Base-by-base conservation (phyloP, 92 coral and sea anemone species). In the Siderastrea radians region DNA sequence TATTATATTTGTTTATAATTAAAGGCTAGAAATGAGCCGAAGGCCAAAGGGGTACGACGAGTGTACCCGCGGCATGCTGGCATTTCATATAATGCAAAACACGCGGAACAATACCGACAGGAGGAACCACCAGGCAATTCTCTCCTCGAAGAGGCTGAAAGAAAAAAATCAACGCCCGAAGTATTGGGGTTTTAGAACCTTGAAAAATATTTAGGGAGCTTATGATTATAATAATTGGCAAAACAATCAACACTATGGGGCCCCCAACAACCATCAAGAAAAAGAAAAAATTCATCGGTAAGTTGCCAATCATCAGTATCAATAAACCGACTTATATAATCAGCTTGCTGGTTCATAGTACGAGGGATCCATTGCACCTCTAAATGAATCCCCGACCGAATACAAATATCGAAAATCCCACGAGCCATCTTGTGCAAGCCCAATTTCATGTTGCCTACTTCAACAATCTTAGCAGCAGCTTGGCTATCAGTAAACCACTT, bases 11-110 rank as follows among this genome's bases (percentile, higher is more conserved):
- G 77, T 81, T 79, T 52, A 57, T 51, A 82, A 83, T 83, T 70
- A 71, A 70, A 69, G 87, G 87, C 87, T 80, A 83, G 75, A 83
- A 69, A 84, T 55, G 78, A 63, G 89, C 61, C 8, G 93, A 90
- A 48, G 90, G 93, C 93, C 93, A 90, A 84, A 90, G 78, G 6
- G 90, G 90, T 7, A 85, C 90, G 10, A 90, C 89, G 57, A 90
- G 82, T 14, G 83, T 77, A 75, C 80, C 80, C 19, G 49, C 50
- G 49, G 83, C 88, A 16, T 82, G 63, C 43, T 54, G 71, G 19
- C 46, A 57, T 73, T 83, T 68, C 71, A 84, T 19, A 64, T 81
- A 75, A 17, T n/a, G 66, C 19, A 80, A 63, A 1, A 55, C 84
- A n/a, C 84, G 51, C 19, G 45, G 50, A 55, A 83, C 16, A 47